These are phyloP conservation scores for Scomber japonicus DNA, from an alignment of 2,113 vertebrate species.

Conservation along the genomic window DNA sequence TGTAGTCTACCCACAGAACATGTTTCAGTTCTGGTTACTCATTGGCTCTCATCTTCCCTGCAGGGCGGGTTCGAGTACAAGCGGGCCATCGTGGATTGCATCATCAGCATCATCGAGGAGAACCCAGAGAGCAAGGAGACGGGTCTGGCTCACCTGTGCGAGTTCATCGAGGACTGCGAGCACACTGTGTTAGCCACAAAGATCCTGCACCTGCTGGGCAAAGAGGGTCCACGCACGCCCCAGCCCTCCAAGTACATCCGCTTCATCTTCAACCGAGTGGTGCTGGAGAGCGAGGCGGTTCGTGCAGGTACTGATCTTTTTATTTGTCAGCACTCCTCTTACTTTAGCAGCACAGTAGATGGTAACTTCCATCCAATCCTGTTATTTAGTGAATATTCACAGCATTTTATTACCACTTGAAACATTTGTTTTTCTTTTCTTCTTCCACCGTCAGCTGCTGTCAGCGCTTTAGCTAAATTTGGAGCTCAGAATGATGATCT, in stretches of 20 bases:
- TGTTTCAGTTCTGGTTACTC: not conserved
- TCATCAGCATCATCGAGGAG: slow-evolving; percentile 97
- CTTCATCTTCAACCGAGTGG: slow-evolving; percentile 98
- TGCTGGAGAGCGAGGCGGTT: slow-evolving; percentile 97
- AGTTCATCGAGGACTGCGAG: slow-evolving; percentile 99
- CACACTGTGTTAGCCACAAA: slow-evolving; percentile 98
- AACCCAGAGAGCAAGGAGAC: slow-evolving; percentile 97
- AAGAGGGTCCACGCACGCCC: slow-evolving; percentile 93
- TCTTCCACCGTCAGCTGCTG: slow-evolving; percentile 87
- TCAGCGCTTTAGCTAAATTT: slow-evolving; percentile 97
- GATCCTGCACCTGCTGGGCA: slow-evolving; percentile 96
- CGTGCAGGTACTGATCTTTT: slow-evolving; percentile 88
- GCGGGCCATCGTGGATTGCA: slow-evolving; percentile 97
- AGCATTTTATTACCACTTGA: not conserved
- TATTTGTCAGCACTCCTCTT: not conserved
- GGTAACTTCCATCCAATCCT: not conserved
- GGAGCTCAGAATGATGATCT: slow-evolving; percentile 97
- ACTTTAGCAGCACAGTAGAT: too few relatives aligned
- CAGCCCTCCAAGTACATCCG: slow-evolving; percentile 97
- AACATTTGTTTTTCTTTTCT: not conserved
- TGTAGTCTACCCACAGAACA: not conserved
- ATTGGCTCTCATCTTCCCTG: not conserved
- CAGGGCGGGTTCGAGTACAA: slow-evolving; percentile 99
- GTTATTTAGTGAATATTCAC: not conserved
- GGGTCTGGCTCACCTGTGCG: slow-evolving; percentile 95